A percentile compares a stretch with the other conserved stretches of the same genome.
These are phyloP conservation scores for Choreutis nemorana DNA, from an alignment of 2,888 invertebrate species.

Conservation along the genomic window DNA sequence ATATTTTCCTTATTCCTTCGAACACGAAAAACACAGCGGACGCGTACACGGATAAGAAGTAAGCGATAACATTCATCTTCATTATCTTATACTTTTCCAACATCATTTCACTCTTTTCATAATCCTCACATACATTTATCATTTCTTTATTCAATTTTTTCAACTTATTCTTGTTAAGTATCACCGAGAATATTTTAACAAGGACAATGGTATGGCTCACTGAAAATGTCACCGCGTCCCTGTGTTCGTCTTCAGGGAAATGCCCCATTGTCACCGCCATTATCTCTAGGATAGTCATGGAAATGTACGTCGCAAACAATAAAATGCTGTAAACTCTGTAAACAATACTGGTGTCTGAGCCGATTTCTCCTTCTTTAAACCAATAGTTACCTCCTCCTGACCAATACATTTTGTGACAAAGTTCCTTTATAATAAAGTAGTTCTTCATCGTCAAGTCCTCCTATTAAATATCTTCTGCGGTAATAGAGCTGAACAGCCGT, in stretches of 20 bases:
- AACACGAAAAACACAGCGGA: conserved; percentile 31
- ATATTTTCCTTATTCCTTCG: conserved; percentile 40
- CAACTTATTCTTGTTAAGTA: conserved; percentile 29
- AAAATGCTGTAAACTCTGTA: conserved; percentile 26
- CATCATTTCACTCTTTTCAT: conserved; percentile 31
- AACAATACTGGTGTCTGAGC: conserved; percentile 27
- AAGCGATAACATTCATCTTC: conserved; percentile 37
- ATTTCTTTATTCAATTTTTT: conserved; percentile 32
- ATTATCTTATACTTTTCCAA: conserved; percentile 33
- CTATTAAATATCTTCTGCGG: too few species aligned
- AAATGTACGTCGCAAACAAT: conserved; percentile 28
- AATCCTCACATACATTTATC: conserved; percentile 28
- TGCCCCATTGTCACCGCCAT: conserved; percentile 35
- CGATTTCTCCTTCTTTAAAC: conserved; percentile 31
- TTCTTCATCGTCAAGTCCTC: conserved; percentile 30
- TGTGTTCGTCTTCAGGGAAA: conserved; percentile 44
- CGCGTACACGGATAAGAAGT: conserved; percentile 30
- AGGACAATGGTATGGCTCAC: conserved; percentile 45
- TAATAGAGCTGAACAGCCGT: too few species aligned
- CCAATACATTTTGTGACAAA: conserved; percentile 31
- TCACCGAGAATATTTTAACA: conserved; percentile 37
- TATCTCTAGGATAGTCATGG: conserved; percentile 44
- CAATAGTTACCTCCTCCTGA: conserved; percentile 49
- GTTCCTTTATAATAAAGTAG: conserved; percentile 30
- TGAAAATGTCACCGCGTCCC: conserved; percentile 41